Evolutionary conservation across 2,797 vertebrate genomes (phyloP).

Genomic region (Oreochromis grahami): DNA sequence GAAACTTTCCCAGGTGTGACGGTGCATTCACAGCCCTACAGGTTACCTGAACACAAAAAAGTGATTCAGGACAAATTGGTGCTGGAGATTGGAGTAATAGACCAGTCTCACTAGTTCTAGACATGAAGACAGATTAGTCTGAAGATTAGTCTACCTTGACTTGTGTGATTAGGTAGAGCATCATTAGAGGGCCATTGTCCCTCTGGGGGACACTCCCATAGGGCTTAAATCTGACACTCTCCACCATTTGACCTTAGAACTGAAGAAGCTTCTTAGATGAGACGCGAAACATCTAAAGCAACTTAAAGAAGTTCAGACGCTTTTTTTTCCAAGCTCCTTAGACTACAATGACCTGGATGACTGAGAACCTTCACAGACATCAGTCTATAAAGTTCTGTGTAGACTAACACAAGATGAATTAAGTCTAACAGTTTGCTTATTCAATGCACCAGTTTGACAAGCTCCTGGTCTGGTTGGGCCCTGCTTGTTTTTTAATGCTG

Average conservation of each 20-base stretch:
- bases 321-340: neutral
- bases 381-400: neutral
- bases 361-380: neutral
- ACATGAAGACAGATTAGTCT: neutral
- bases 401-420: neutral
- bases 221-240: neutral
- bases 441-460: neutral
- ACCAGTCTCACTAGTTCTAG: neutral
- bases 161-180: neutral
- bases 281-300: neutral
- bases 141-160: neutral
- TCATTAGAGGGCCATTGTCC: neutral
- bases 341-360: neutral
- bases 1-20: neutral
- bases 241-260: neutral
- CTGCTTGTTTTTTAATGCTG: neutral
- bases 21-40: neutral
- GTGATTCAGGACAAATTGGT: neutral
- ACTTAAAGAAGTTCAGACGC: neutral
- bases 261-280: neutral
- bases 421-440: neutral
- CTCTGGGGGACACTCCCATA: neutral
- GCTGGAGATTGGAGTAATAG: neutral
- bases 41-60: neutral
- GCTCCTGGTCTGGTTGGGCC: neutral